These are phyloP conservation scores for Isurus oxyrinchus DNA, from an alignment of 2,113 vertebrate species.

Conservation along the genomic window DNA sequence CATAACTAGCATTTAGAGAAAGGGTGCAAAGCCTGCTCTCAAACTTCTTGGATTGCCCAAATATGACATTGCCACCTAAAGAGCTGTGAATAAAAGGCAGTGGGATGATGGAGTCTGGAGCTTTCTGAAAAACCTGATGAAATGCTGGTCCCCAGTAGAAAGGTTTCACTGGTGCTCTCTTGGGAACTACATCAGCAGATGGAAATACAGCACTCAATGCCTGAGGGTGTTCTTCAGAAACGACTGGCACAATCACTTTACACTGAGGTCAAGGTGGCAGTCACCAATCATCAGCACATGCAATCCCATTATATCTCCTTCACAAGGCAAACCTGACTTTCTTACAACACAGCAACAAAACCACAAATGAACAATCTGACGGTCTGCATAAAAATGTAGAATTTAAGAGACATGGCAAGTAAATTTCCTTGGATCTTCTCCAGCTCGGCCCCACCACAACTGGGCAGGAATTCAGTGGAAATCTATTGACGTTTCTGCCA, in stretches of 20 bases:
- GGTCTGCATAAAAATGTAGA: not conserved
- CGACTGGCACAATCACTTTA: not conserved
- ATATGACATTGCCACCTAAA: not conserved
- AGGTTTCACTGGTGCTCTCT: not conserved
- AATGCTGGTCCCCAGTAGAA: not conserved
- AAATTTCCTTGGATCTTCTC: not conserved
- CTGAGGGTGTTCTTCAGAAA: slow-evolving; percentile 19
- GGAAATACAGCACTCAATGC: not conserved
- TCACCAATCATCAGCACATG: not conserved
- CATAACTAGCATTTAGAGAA: not conserved
- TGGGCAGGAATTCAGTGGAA: not conserved
- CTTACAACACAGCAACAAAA: not conserved
- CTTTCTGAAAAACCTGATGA: not conserved
- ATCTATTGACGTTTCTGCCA: not conserved
- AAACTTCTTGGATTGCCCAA: not conserved
- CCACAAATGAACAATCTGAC: not conserved
- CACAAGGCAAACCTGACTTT: slow-evolving; percentile 16
- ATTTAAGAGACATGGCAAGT: not conserved
- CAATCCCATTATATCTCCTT: slow-evolving; percentile 8
- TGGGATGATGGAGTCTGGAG: not conserved
- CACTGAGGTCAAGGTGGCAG: slow-evolving; percentile 10
- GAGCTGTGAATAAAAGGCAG: not conserved
- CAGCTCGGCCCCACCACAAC: not conserved
- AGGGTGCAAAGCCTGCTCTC: not conserved
- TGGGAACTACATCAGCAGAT: slow-evolving; percentile 19